These are phyloP conservation scores for Cephalopholis sonnerati DNA, from an alignment of 2,113 vertebrate species.

Conservation along the genomic window DNA sequence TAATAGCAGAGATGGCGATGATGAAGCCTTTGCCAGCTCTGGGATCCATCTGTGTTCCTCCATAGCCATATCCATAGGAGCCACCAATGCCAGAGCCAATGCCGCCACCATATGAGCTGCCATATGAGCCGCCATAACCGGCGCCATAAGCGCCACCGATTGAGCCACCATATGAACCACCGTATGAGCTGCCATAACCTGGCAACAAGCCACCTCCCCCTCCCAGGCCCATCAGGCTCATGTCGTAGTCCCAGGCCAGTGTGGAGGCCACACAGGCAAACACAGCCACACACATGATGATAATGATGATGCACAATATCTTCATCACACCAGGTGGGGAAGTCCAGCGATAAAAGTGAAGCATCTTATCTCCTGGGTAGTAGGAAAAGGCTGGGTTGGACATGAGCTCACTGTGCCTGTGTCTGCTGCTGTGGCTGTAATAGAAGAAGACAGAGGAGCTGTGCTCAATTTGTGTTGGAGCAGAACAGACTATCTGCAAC, in stretches of 20 bases:
- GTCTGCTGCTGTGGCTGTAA: constrained; percentile 86
- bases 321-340: constrained; percentile 94
- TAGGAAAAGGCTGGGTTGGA: constrained; percentile 87
- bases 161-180: not conserved
- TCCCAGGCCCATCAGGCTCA: constrained; percentile 80
- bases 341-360: constrained; percentile 90
- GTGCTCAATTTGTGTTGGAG: not conserved
- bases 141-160: constrained; percentile 62
- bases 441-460: constrained; percentile 7
- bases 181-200: constrained; percentile 30
- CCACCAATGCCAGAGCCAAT: not conserved
- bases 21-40: constrained; percentile 90
- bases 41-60: constrained; percentile 85
- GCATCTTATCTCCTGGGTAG: constrained; percentile 86
- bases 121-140: constrained; percentile 33
- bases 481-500: not conserved
- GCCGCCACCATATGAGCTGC: not conserved
- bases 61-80: constrained; percentile 74
- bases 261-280: constrained; percentile 95
- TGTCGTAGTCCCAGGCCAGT: constrained; percentile 89
- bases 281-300: constrained; percentile 90
- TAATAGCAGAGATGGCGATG: constrained; percentile 88
- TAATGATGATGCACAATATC: constrained; percentile 89
- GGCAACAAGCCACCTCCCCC: constrained; percentile 60
- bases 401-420: constrained; percentile 81